These are phyloP conservation scores for Phrynocephalus versicolor DNA, from an alignment of 2,113 vertebrate genomes.

Conservation along the genomic window DNA sequence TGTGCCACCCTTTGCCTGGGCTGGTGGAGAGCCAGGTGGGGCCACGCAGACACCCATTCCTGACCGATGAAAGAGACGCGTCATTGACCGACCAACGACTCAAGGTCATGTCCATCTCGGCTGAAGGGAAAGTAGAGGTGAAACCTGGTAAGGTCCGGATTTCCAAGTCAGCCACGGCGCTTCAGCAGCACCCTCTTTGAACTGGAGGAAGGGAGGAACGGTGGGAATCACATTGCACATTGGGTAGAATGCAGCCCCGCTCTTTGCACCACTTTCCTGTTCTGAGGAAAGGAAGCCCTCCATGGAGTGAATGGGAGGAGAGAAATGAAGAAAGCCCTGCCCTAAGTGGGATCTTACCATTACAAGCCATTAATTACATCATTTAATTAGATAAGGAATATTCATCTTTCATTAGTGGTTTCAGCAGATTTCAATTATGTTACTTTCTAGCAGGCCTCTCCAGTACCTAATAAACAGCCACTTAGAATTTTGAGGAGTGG, in stretches of 20 bases:
- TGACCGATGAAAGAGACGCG: no score
- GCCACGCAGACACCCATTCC: no score
- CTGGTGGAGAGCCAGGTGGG: no score
- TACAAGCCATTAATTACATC: conserved; percentile 62
- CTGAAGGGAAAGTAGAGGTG: no score
- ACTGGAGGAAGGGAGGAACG: no score
- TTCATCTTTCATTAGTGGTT: conserved; percentile 67
- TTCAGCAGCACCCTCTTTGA: no score
- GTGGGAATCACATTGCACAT: no score
- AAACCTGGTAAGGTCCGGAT: no score
- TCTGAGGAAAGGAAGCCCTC: background rate
- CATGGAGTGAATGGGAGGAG: background rate
- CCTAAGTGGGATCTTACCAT: background rate
- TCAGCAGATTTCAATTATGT: conserved; percentile 68
- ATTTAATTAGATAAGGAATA: conserved; percentile 73
- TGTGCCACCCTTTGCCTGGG: background rate
- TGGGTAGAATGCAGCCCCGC: no score
- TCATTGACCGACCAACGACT: no score
- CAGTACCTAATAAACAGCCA: conserved; percentile 75
- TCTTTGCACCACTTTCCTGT: background rate
- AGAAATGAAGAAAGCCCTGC: accelerated
- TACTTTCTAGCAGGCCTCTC: conserved; percentile 60
- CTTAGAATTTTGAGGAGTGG: conserved; percentile 80
- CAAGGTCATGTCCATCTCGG: no score
- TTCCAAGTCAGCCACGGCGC: no score